These are phyloP conservation scores for Parus major DNA, from an alignment of 2,113 vertebrate species.

Conservation along the genomic window DNA sequence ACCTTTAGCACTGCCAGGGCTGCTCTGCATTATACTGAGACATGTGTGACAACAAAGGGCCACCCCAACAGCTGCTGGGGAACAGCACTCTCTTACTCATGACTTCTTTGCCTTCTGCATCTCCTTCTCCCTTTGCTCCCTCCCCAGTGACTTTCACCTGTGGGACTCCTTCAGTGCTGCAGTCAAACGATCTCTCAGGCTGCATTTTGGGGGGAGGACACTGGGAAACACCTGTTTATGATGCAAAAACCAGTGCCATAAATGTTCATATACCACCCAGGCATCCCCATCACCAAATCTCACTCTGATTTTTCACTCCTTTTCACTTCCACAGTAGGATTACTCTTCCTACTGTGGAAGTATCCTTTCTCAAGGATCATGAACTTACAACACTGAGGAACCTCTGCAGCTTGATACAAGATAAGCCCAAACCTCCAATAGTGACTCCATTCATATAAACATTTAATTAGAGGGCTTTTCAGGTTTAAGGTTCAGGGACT, in stretches of 20 bases:
- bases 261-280: not conserved
- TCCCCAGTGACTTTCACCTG: not conserved
- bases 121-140: not conserved
- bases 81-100: not conserved
- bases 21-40: rapidly evolving
- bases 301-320: not conserved
- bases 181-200: not conserved
- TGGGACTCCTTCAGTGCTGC: rapidly evolving
- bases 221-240: rapidly evolving
- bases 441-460: not conserved
- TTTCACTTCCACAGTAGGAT: no score
- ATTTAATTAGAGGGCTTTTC: not conserved
- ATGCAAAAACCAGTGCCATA: not conserved
- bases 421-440: not conserved
- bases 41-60: rapidly evolving
- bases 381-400: not conserved
- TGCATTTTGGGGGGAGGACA: not conserved
- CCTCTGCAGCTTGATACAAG: not conserved
- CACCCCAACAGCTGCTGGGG: not conserved
- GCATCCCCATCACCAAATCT: not conserved
- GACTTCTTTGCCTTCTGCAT: not conserved
- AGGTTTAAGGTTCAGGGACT: not conserved
- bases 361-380: rapidly evolving
- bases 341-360: not conserved
- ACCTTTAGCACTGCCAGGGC: not conserved